Base-by-base conservation (phyloP, 2,797 vertebrate genomes). In the Phataginus tricuspis region DNA sequence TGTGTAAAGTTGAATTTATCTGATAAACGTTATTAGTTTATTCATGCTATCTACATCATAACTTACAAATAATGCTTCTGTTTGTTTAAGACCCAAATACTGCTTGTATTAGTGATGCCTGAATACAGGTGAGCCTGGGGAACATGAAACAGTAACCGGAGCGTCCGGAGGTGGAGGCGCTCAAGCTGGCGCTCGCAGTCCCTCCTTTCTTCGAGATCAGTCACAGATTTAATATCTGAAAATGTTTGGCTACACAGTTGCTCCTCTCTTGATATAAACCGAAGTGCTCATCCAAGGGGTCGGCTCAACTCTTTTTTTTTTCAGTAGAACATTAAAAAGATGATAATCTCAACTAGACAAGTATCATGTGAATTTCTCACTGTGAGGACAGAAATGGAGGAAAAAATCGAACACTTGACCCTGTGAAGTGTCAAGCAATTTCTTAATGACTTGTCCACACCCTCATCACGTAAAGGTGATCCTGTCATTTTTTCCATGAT, bases 241-340 rank as follows among this genome's bases (percentile, higher is more conserved):
- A 79, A 42, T 29, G 27, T 71, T 88, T 53, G 72, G 55, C 92
- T 96, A 86, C 6, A 84, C 31, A 86, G 89, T 31, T 16, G 63
- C 7, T 77, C 8, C 13, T 94, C 5, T 96, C 69, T 71, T 51
- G 18, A 37, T 74, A 61, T 18, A 91, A 72, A 87, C 42, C 34
- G 63, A 93, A 84, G 21, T 14, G 12, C 16, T 77, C 25, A 55
- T 53, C 78, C 37, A 79, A 91, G 29, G 83, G 39, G 5, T 82
- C 92, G 86, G 21, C 7, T 49, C 74, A n/a, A 25, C 4, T 31
- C 49, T 94, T 91, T 66, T 31, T 89, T 96, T 91, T 80, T 45
- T 37, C 4, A 80, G 51, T 34, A 85, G 11, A 89, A 39, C 34
- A 87, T 87, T 96, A 91, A 94, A 91, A 94, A 96, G 86, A 96